A percentile compares a stretch with the other conserved stretches of the same genome.
Evolutionary conservation across 2,113 vertebrate species (phyloP).

Genomic region (Otolemur garnettii): DNA sequence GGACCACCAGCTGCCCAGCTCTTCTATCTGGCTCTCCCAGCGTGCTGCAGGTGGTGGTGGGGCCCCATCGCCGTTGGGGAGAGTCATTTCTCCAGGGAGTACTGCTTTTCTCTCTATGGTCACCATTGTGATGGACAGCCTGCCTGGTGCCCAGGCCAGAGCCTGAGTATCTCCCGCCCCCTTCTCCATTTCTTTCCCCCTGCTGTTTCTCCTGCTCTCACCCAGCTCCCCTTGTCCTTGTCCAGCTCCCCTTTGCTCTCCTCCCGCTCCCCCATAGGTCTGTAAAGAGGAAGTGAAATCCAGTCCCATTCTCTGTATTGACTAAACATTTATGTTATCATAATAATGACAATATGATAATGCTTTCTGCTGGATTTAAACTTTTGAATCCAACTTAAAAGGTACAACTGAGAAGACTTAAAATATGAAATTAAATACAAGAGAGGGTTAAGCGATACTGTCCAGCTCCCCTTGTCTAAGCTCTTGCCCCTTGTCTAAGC

Average conservation of each 20-base stretch:
- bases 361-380: neutral
- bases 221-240: accelerated
- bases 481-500: accelerated
- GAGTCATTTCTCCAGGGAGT: neutral
- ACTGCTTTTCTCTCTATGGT: neutral
- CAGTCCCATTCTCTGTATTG: neutral
- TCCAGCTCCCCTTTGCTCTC: no score
- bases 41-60: accelerated
- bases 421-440: neutral
- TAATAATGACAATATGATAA: no score
- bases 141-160: neutral
- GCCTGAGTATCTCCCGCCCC: accelerated
- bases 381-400: neutral
- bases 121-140: accelerated
- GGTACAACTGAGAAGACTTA: neutral
- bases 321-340: accelerated
- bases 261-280: accelerated
- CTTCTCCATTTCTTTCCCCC: no score
- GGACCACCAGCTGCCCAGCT: accelerated
- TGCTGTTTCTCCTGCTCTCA: accelerated
- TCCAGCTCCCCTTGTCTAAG: no score
- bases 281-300: neutral
- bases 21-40: accelerated
- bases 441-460: no score
- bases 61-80: accelerated